A percentile compares a stretch with the other conserved stretches of the same genome.
Conservation (phyloP, 2,888 invertebrate genomes). For the Cabera pusaria region DNA sequence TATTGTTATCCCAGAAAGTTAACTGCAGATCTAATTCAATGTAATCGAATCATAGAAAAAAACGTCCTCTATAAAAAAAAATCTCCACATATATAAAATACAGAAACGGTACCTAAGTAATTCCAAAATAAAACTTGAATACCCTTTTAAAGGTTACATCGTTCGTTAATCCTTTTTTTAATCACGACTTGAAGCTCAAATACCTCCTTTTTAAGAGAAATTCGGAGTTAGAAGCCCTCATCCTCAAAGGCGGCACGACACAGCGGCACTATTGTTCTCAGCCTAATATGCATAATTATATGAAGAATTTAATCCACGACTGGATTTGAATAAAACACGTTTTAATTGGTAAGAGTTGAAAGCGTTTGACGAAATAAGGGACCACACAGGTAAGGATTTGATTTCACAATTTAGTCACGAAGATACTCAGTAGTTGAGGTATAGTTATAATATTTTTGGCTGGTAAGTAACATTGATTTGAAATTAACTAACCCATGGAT, state of each 20-base stretch:
- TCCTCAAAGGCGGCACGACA: slow-evolving; percentile 25
- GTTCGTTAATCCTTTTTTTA: background rate
- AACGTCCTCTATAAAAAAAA: too few relatives aligned
- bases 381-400: slow-evolving; percentile 47
- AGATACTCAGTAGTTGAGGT: too few relatives aligned
- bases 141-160: background rate
- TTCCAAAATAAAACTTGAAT: too few relatives aligned
- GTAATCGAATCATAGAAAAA: too few relatives aligned
- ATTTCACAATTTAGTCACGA: slow-evolving; percentile 48
- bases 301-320: slow-evolving; percentile 30
- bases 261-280: slow-evolving; percentile 31
- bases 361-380: slow-evolving; percentile 31
- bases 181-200: slow-evolving; percentile 1
- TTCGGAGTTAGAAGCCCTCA: slow-evolving; percentile 15
- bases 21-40: too few relatives aligned
- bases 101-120: too few relatives aligned
- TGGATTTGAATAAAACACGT: slow-evolving; percentile 21
- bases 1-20: too few relatives aligned
- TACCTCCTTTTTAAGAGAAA: slow-evolving; percentile 13
- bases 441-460: too few relatives aligned
- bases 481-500: too few relatives aligned
- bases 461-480: too few relatives aligned
- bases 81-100: too few relatives aligned
- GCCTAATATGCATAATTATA: slow-evolving; percentile 30
- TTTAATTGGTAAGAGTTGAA: slow-evolving; percentile 27